phyloP scores from a whole-genome alignment of 1,140 invertebrate species.

The Pogonomyrmex barbatus region DNA sequence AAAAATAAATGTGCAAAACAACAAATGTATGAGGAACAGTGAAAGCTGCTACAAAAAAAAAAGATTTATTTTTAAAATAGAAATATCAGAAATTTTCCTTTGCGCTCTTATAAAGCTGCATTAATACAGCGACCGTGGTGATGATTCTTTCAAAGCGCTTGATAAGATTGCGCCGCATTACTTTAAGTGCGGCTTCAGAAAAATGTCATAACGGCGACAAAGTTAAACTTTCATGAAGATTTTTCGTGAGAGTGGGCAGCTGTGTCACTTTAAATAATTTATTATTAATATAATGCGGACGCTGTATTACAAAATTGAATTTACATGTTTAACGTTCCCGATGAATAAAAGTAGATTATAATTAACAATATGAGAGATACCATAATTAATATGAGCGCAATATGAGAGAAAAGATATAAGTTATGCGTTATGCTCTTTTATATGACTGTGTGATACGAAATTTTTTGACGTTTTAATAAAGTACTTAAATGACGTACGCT shows the following conservation, averaged over 20 bases:
- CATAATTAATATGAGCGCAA: background rate
- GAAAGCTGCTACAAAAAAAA: background rate
- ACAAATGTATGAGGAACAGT: background rate
- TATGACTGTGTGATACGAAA: background rate
- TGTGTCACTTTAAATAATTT: slow-evolving; percentile 25
- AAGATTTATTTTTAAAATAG: background rate
- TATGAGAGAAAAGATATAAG: background rate
- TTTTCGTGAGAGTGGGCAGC: background rate
- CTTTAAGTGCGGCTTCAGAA: slow-evolving; percentile 56
- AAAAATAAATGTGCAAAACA: slow-evolving; percentile 10
- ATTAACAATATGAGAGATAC: background rate
- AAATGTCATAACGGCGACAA: slow-evolving; percentile 20
- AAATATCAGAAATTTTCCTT: background rate
- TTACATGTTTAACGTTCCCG: background rate
- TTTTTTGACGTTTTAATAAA: slow-evolving; percentile 30
- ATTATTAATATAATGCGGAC: background rate
- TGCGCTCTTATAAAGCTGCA: background rate
- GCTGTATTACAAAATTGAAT: background rate
- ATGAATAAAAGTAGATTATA: background rate
- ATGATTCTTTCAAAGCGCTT: slow-evolving; percentile 27
- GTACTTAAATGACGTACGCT: slow-evolving; percentile 26
- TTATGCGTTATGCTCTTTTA: background rate
- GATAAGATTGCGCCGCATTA: slow-evolving; percentile 64
- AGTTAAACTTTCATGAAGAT: slow-evolving; percentile 66
- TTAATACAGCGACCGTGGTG: slow-evolving; percentile 25